Evolutionary conservation across 2,888 invertebrate species (phyloP), one percentile per base, ranked within the genome.

Genomic region (Heliconius erato): DNA sequence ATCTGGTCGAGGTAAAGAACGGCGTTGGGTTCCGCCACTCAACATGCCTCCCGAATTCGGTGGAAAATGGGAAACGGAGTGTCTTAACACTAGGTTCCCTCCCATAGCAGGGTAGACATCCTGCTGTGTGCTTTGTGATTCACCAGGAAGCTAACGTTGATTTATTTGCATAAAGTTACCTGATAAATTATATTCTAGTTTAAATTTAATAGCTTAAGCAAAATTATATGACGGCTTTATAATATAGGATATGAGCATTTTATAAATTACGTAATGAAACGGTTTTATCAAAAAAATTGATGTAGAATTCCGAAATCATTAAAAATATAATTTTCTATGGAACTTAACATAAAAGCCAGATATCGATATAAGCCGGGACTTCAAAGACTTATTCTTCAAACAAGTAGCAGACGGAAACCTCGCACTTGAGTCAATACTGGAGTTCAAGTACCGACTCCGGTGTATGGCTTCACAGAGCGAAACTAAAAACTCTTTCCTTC

Each of bases 381-480:
- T 88, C 87, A 88, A 89, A 89, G 87, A 87, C 84, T 83, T 85
- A 84, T 74, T 79, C 32, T 79, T 76, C 72, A 74, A 83, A 80
- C 76, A 80, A 79, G 85, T 84, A 82, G 84, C 85, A 88, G 87
- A 89, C 87, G 89, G 91, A 92, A 92, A 90, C 91, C 89, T 88
- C 89, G 89, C 93, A 94, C 92, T 95, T 93, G 94, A 91, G 92
- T 94, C 92, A 94, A 94, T 93, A 94, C 92, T 91, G 85, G 87
- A 85, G 89, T 88, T 89, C 89, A 88, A 89, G 87, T 88, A 88
- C 88, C 87, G 88, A 84, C 88, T 94, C 26, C 49, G 44, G 71
- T 40, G 26, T 72, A 92, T 85, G 93, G 94, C 93, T 94, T 94
- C 94, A 88, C 90, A 69, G 74, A 81, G 79, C 78, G 81, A 79